Base-by-base conservation (phyloP, 2,797 vertebrate genomes). In the Scolopax bukidnonensis region DNA sequence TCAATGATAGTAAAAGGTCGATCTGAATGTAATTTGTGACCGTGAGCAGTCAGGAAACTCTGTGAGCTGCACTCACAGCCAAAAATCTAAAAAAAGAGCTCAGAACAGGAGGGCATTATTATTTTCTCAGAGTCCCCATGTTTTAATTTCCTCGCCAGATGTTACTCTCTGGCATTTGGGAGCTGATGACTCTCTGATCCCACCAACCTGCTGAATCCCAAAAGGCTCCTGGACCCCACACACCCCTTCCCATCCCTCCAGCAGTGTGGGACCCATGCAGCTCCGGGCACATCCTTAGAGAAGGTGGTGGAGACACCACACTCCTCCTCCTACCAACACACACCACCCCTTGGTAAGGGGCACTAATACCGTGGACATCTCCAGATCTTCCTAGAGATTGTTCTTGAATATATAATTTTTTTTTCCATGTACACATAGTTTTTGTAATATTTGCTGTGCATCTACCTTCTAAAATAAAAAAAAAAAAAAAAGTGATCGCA, bases 331-430 rank as follows among this genome's bases (percentile, higher is more conserved):
- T 33, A 6, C 13, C 30, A 6, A 36, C 61, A 23, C 61, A 4
- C 36, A 33, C 11, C 30, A 9, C 25, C n/a, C 51, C n/a, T 10
- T 3, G 14, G 13, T 3, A 33, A n/a, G 20, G 38, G 32, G 28
- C 47, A 16, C 25, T 1, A 13, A 6, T 28, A 5, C 21, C 1
- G 0, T 3, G 24, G 33, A 25, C 21, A 17, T 12, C 53, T 30
- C 70, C 64, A 30, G 7, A 7, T 27, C 60, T 32, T 15, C 12
- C n/a, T 5, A 76, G 27, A 63, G 50, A 23, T 4, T 1, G 0
- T 4, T 36, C 45, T 24, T 7, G 4, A 32, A 38, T 15, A 14
- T 3, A 21, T 10, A 5, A 6, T 21, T 10, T 6, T 45, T 45
- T 32, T 63, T 27, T n/a, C 32, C 41, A 13, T 1, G 3, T 9